A percentile compares a stretch with the other conserved stretches of the same genome.
Conservation (phyloP, 2,113 vertebrate genomes). For the Pipra filicauda region DNA sequence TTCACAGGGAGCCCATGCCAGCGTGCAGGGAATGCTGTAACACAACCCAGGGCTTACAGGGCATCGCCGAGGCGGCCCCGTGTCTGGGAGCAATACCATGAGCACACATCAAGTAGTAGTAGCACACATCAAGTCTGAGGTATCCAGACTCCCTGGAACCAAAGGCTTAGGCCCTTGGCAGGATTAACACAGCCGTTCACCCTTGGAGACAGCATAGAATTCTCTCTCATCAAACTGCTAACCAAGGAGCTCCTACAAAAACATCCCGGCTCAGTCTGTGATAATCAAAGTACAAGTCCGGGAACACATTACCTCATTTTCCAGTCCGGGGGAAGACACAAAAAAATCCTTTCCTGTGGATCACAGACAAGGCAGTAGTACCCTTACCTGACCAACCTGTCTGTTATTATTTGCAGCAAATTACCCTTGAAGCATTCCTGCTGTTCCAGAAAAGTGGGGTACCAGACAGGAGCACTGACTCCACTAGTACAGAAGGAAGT, state of each 20-base stretch:
- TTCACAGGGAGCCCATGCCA: not conserved
- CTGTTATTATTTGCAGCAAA: not conserved
- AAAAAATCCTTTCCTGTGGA: not conserved
- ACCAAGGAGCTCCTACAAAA: not conserved
- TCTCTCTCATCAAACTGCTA: not conserved
- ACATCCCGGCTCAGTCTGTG: not conserved
- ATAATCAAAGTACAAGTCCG: not conserved
- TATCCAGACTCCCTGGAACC: conserved; percentile 52
- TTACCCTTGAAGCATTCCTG: not conserved
- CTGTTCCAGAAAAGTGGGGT: not conserved
- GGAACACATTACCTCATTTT: not conserved
- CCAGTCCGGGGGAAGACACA: not conserved
- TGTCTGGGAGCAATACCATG: not conserved
- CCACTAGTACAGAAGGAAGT: accelerated
- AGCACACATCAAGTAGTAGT: not conserved
- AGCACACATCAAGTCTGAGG: not conserved
- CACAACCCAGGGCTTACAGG: not conserved
- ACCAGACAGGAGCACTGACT: not conserved
- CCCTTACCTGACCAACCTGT: not conserved
- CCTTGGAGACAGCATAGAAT: not conserved
- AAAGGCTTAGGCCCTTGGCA: conserved; percentile 3
- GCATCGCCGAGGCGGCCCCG: not conserved
- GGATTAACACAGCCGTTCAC: not conserved
- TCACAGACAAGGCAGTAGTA: not conserved
- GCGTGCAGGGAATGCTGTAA: not conserved